phyloP scores from a whole-genome alignment of 2,113 vertebrate species.

The Pavo muticus region DNA sequence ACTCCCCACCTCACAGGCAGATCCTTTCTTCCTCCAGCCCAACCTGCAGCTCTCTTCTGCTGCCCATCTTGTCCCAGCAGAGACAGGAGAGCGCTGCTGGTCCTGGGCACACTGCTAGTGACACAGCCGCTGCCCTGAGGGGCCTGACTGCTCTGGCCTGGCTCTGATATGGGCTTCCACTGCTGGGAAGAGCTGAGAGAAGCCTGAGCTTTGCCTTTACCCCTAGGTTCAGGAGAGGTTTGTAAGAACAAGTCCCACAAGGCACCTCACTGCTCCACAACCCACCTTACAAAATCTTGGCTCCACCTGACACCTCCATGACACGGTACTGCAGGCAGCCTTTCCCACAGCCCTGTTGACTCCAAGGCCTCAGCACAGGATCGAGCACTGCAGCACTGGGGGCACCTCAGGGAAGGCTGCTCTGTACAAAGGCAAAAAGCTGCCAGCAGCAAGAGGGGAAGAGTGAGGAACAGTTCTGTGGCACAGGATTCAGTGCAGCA shows the following conservation, averaged over 20 bases:
- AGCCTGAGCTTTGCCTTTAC: background rate
- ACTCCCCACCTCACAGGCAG: background rate
- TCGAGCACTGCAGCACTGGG: background rate
- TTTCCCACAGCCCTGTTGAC: background rate
- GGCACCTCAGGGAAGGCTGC: background rate
- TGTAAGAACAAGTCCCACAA: background rate
- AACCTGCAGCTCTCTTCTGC: background rate
- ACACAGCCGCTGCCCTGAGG: background rate
- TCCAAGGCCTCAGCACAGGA: background rate
- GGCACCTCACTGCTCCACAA: background rate
- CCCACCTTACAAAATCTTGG: background rate
- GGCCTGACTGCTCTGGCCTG: background rate
- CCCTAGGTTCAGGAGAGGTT: background rate
- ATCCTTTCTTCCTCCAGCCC: background rate
- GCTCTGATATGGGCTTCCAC: background rate
- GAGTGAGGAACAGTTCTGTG: background rate
- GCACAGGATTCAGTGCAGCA: background rate
- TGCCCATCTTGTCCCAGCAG: background rate
- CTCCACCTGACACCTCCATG: background rate
- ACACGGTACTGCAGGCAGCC: rapidly evolving
- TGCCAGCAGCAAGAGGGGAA: background rate
- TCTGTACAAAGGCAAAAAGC: background rate
- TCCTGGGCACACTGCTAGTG: background rate
- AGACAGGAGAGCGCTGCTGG: background rate
- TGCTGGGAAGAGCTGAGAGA: background rate